A percentile compares a stretch with the other conserved stretches of the same genome.
Evolutionary conservation across 1,140 invertebrate species (phyloP).

Genomic region (Conus betulinus): DNA sequence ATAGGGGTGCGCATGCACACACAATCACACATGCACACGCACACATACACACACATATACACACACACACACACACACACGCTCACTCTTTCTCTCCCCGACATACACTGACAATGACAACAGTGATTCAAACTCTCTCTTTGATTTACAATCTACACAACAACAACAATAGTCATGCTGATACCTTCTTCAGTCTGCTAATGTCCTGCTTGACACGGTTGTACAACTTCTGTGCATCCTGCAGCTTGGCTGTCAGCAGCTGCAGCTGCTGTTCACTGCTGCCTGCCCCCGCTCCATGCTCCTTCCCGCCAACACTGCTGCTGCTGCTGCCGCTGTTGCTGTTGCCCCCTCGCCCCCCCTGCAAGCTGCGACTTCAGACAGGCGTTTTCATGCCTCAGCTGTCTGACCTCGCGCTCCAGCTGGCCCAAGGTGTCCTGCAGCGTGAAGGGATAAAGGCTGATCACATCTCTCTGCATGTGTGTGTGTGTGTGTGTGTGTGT

Average conservation of each 20-base stretch:
- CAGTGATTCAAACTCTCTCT: not conserved
- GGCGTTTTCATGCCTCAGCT: slow-evolving; percentile 55
- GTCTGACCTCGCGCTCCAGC: slow-evolving; percentile 48
- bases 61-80: too few species aligned
- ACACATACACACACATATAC: too few species aligned
- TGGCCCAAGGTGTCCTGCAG: slow-evolving; percentile 57
- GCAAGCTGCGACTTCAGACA: slow-evolving; percentile 46
- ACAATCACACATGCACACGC: not conserved
- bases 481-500: too few species aligned
- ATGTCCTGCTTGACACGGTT: slow-evolving; percentile 59
- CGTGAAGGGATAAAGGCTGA: too few species aligned
- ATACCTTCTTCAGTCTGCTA: slow-evolving; percentile 53
- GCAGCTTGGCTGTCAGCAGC: slow-evolving; percentile 57
- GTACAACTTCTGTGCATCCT: slow-evolving; percentile 60
- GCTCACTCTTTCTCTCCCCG: not conserved
- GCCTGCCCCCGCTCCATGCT: not conserved
- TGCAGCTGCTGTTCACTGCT: slow-evolving; percentile 29
- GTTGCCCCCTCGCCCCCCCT: slow-evolving; percentile 29
- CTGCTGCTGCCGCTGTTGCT: too few species aligned
- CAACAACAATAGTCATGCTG: not conserved
- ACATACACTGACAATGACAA: slow-evolving; percentile 12
- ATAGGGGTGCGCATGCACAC: not conserved
- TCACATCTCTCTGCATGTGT: too few species aligned
- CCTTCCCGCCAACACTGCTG: not conserved
- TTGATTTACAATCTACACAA: not conserved